phyloP scores from a whole-genome alignment of 1,140 invertebrate species.

The Drosophila nigromelanica region DNA sequence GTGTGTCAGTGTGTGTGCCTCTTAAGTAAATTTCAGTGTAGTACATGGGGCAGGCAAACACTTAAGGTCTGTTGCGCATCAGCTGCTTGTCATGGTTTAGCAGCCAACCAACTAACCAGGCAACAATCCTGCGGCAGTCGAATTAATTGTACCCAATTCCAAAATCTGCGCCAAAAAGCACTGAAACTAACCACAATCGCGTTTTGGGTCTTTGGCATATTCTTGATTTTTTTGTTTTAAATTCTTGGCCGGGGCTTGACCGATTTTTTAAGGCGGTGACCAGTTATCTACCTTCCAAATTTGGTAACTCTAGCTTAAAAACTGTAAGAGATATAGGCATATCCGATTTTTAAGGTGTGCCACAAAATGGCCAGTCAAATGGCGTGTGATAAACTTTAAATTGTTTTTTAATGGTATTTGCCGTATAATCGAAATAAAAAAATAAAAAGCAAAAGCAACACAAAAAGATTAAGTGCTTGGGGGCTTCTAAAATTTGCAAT shows the following conservation, averaged over 20 bases:
- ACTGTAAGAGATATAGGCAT: too few relatives aligned
- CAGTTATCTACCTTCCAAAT: too few relatives aligned
- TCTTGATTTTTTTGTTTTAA: too few relatives aligned
- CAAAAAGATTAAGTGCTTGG: slow-evolving; percentile 49
- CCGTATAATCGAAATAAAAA: slow-evolving; percentile 44
- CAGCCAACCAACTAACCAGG: slow-evolving; percentile 39
- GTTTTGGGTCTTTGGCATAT: too few relatives aligned
- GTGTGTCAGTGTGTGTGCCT: slow-evolving; percentile 21
- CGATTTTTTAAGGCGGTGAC: too few relatives aligned
- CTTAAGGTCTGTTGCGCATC: slow-evolving; percentile 53
- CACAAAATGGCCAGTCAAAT: not conserved
- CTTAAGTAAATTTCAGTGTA: slow-evolving; percentile 56
- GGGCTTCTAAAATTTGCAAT: slow-evolving; percentile 48
- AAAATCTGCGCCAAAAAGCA: not conserved
- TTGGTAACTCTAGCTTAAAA: too few relatives aligned
- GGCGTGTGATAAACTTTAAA: slow-evolving; percentile 52
- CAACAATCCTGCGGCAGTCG: slow-evolving; percentile 33
- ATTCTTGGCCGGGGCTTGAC: too few relatives aligned
- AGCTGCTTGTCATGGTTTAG: slow-evolving; percentile 55
- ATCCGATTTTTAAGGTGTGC: too few relatives aligned
- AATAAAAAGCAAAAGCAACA: slow-evolving; percentile 5
- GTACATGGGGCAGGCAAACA: slow-evolving; percentile 44
- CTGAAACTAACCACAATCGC: not conserved
- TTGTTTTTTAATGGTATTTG: slow-evolving; percentile 56
- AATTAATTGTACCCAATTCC: slow-evolving; percentile 39